phyloP scores from a whole-genome alignment of 2,113 vertebrate species.

The Chaenogobius annularis region DNA sequence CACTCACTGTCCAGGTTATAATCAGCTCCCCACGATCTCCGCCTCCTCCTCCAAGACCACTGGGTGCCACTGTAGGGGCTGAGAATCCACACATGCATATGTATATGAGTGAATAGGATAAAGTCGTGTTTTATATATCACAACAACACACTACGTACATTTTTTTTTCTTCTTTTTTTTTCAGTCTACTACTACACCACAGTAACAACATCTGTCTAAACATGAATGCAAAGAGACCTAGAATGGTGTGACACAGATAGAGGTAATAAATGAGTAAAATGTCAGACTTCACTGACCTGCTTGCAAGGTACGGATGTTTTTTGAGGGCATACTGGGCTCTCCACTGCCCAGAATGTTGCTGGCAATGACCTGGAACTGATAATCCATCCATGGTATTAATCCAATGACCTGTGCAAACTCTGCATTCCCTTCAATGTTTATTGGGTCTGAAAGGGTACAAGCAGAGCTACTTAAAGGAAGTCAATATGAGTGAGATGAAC shows the following conservation, averaged over 20 bases:
- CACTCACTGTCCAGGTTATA: conserved; percentile 91
- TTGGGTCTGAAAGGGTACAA: conserved; percentile 76
- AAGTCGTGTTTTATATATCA: too few species aligned
- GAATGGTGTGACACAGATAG: too few species aligned
- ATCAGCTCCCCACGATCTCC: conserved; percentile 91
- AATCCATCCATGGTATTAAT: conserved; percentile 95
- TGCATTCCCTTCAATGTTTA: conserved; percentile 91
- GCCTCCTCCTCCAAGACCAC: conserved; percentile 91
- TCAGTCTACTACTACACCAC: too few species aligned
- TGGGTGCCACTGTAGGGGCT: conserved; percentile 95
- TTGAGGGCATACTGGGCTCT: conserved; percentile 90
- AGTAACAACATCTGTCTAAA: too few species aligned
- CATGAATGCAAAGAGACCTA: too few species aligned
- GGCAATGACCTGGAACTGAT: conserved; percentile 91
- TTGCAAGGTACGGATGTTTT: conserved; percentile 86
- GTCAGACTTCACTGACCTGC: conserved; percentile 76
- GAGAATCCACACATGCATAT: conserved; percentile 14
- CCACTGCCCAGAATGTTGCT: conserved; percentile 94
- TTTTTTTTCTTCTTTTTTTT: too few species aligned
- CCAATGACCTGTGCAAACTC: conserved; percentile 87
- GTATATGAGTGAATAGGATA: not conserved
- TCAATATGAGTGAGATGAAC: not conserved
- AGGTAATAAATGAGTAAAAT: too few species aligned
- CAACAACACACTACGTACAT: too few species aligned
- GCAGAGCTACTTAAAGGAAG: not conserved